phyloP scores from a whole-genome alignment of 2,888 invertebrate species.

The Troides aeacus region DNA sequence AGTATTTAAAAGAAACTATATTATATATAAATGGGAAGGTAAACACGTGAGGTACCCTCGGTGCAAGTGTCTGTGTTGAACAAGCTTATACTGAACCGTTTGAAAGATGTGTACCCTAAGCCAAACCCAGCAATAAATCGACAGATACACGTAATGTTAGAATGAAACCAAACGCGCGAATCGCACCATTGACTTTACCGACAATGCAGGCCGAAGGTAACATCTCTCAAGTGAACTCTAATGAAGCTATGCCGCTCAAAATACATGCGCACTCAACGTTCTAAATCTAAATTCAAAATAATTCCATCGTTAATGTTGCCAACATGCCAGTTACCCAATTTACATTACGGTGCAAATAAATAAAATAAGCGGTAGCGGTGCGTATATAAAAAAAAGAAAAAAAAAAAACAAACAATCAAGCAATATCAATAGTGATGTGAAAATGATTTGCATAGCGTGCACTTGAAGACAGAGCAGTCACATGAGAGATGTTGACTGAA shows the following conservation, averaged over 20 bases:
- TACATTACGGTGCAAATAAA: conserved; percentile 32
- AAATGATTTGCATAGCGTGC: conserved; percentile 53
- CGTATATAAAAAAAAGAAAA: conserved; percentile 34
- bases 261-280: conserved; percentile 60
- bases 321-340: conserved; percentile 20
- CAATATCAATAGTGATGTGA: conserved; percentile 49
- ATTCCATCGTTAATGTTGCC: conserved; percentile 13
- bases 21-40: too few relatives aligned
- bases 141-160: conserved; percentile 46
- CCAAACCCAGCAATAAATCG: conserved; percentile 64
- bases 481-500: conserved; percentile 77
- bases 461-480: conserved; percentile 62
- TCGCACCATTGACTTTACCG: conserved; percentile 40
- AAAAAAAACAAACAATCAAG: conserved; percentile 40
- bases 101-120: conserved; percentile 76
- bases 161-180: conserved; percentile 22
- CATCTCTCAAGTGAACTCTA: conserved; percentile 76
- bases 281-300: conserved; percentile 36
- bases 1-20: too few relatives aligned
- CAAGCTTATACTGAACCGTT: conserved; percentile 36
- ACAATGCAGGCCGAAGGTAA: conserved; percentile 69
- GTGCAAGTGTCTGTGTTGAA: conserved; percentile 20
- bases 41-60: too few relatives aligned
- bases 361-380: conserved; percentile 38
- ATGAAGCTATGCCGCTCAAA: conserved; percentile 47